Conservation (phyloP, 2,797 vertebrate genomes). For the Acanthopagrus latus region DNA sequence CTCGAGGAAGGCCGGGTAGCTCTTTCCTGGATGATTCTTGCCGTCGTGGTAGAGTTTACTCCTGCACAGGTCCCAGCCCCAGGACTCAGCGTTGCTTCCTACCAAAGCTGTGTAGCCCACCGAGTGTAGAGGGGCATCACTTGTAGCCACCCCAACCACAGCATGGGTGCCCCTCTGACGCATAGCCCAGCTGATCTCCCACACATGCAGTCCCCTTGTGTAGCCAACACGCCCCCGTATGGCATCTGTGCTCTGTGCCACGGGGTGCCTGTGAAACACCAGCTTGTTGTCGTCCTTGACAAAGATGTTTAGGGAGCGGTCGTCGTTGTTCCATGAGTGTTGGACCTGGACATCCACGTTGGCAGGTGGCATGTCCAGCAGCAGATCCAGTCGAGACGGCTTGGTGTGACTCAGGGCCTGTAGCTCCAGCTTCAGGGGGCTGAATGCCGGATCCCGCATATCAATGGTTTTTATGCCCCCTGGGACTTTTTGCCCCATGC, state of each 20-base stretch:
- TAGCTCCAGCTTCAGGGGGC: conserved; percentile 94
- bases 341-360: conserved; percentile 88
- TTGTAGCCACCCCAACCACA: conserved; percentile 94
- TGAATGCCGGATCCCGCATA: conserved; percentile 95
- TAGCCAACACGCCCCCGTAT: conserved; percentile 96
- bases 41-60: conserved; percentile 97
- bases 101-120: conserved; percentile 97
- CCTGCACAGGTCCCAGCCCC: conserved; percentile 98
- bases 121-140: conserved; percentile 93
- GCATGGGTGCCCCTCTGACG: conserved; percentile 96
- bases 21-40: conserved; percentile 95
- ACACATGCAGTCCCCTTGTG: conserved; percentile 95
- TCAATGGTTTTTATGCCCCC: conserved; percentile 99
- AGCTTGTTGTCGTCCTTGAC: conserved; percentile 98
- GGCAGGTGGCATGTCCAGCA: conserved; percentile 95
- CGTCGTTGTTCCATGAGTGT: conserved; percentile 97
- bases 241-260: conserved; percentile 98
- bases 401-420: conserved; percentile 95
- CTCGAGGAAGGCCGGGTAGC: conserved; percentile 95
- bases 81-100: conserved; percentile 95
- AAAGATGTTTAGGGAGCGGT: conserved; percentile 97
- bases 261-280: conserved; percentile 97
- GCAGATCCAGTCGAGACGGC: conserved; percentile 94
- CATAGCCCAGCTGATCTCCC: conserved; percentile 99
- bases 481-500: conserved; percentile 99